Evolutionary conservation across 2,797 vertebrate genomes (phyloP).

Genomic region (Moxostoma hubbsi): DNA sequence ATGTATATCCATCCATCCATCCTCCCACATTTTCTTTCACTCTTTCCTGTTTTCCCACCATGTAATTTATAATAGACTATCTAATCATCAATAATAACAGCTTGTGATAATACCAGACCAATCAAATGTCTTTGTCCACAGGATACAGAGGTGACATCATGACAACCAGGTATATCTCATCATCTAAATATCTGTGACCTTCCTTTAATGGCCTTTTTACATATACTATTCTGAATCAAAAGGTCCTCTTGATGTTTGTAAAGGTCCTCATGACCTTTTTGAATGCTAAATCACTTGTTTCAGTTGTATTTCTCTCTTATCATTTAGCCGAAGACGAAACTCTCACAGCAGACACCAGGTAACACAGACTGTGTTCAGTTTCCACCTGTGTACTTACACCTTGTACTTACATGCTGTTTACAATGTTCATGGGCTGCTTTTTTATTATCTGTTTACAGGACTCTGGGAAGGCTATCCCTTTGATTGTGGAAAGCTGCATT

Average conservation of each 20-base stretch:
- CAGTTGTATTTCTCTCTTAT: constrained; percentile 1
- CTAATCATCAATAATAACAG: too few species aligned
- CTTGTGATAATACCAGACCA: background rate
- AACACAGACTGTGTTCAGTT: constrained; percentile 52
- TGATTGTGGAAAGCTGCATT: constrained; percentile 97
- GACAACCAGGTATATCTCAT: constrained; percentile 73
- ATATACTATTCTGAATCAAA: constrained; percentile 10
- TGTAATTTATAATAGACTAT: too few species aligned
- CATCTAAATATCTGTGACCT: background rate
- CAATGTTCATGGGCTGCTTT: background rate
- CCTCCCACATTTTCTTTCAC: too few species aligned
- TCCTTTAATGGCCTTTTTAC: constrained; percentile 6
- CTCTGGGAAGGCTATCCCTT: constrained; percentile 93
- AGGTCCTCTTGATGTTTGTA: constrained; percentile 28
- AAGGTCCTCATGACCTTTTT: constrained; percentile 30
- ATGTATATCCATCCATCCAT: too few species aligned
- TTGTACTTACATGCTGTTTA: background rate
- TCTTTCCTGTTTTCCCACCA: too few species aligned
- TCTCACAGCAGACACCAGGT: constrained; percentile 98
- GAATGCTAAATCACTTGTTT: constrained; percentile 22
- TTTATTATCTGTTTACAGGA: constrained; percentile 77
- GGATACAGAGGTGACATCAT: constrained; percentile 79
- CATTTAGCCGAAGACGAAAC: constrained; percentile 92
- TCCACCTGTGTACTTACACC: constrained; percentile 3
- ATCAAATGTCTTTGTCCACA: constrained; percentile 49